These are phyloP conservation scores for Hyperoplus immaculatus DNA, from an alignment of 2,797 vertebrate genomes.

Conservation along the genomic window DNA sequence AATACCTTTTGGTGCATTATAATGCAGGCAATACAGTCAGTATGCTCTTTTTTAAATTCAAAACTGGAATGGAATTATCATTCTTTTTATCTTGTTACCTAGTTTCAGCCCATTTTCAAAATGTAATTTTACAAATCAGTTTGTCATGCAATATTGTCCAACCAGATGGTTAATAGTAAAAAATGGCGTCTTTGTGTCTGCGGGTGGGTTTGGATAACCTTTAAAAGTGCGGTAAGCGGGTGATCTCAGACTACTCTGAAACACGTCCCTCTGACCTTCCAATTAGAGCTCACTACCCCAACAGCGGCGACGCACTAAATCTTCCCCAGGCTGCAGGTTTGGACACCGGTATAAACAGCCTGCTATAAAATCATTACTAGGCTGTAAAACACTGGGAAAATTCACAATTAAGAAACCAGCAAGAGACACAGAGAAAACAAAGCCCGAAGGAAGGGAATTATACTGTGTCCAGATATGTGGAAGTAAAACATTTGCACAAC, in stretches of 20 bases:
- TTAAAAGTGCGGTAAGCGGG: constrained; percentile 83
- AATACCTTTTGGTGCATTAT: not conserved
- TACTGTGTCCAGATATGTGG: constrained; percentile 60
- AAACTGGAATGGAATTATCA: not conserved
- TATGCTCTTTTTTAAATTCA: not conserved
- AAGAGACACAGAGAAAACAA: constrained; percentile 72
- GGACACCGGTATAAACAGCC: constrained; percentile 74
- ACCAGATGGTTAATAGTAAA: constrained; percentile 65
- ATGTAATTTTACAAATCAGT: constrained; percentile 42
- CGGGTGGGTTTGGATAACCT: constrained; percentile 90
- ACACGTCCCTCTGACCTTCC: constrained; percentile 82
- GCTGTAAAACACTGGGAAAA: constrained; percentile 75
- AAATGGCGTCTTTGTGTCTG: constrained; percentile 80
- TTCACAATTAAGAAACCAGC: constrained; percentile 74
- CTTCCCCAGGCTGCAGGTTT: constrained; percentile 76
- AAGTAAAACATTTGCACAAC: constrained; percentile 76
- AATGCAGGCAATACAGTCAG: not conserved
- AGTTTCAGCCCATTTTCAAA: constrained; percentile 14
- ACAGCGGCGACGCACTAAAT: constrained; percentile 76
- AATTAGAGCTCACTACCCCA: constrained; percentile 79
- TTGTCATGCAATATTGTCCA: constrained; percentile 30
- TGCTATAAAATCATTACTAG: constrained; percentile 80
- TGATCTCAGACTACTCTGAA: constrained; percentile 77
- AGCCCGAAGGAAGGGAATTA: constrained; percentile 67
- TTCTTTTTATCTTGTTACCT: not conserved